Evolutionary conservation across 2,797 vertebrate species (phyloP), one percentile per base, ranked within the genome.

Genomic region (Merluccius polli): DNA sequence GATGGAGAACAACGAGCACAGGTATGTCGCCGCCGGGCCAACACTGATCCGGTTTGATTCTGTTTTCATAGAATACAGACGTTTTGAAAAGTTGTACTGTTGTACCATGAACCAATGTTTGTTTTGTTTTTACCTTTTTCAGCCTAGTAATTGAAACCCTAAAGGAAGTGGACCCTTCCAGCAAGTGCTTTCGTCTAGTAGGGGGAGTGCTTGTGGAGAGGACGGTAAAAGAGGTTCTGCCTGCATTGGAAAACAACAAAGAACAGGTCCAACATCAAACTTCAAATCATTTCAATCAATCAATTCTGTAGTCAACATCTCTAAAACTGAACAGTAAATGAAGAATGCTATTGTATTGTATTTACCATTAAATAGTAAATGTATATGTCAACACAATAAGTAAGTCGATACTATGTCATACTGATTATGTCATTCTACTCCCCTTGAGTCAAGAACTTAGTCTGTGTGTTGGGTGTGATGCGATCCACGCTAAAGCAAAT

Each of bases 1-100:
- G 89, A 95, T 98, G 96, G 96, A 98, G 35, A 89, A 96, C 81
- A 98, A 96, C 6, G 97, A 98, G 82, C 97, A 98, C 93, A 95
- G 94, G 97, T 98, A 0, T 8, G 77, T 3, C 3, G 4, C 8
- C 15, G 44, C 24, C 36, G 21, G 5, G 48, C 18, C n/a, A 4
- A 52, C 41, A 18, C 41, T 48, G 36, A 11, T 12, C 36, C 36
- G 12, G 12, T 8, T 15, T 5, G 41, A 16, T 16, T 44, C 41
- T 15, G 3, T 3, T 3, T 44, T 18, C 41, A 3, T 44, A 44
- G 41, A 44, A 44, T 44, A 44, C 15, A 44, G 38, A 16, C 41
- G 15, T 44, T 4, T 44, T 44, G 15, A 52, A 52, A 21, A 52
- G 41, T 15, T 59, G 48, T 59, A 4, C 16, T 48, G 13, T 48